phyloP scores from a whole-genome alignment of 2,113 vertebrate genomes.

The Pleuronectes platessa region DNA sequence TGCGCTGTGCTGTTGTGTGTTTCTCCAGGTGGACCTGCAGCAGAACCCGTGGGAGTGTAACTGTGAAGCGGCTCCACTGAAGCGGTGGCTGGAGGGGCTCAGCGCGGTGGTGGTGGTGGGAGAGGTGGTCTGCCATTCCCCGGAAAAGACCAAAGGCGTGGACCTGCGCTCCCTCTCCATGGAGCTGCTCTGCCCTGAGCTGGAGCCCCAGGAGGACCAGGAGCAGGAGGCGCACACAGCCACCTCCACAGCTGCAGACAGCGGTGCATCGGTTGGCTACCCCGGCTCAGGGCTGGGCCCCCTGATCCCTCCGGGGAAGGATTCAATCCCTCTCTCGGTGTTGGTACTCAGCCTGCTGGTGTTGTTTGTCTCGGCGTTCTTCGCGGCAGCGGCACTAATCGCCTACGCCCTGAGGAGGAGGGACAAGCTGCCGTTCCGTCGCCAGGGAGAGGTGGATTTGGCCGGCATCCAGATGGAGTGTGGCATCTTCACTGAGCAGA shows the following conservation, averaged over 20 bases:
- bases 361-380: constrained; percentile 91
- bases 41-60: constrained; percentile 98
- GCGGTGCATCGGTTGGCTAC: constrained; percentile 77
- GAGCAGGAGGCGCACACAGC: constrained; percentile 68
- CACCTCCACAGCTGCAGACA: constrained; percentile 75
- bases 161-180: constrained; percentile 90
- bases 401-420: constrained; percentile 89
- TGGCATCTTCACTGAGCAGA: constrained; percentile 88
- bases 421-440: constrained; percentile 91
- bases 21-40: constrained; percentile 93
- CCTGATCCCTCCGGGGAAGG: constrained; percentile 72
- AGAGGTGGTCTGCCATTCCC: constrained; percentile 92
- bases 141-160: constrained; percentile 87
- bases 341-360: constrained; percentile 91
- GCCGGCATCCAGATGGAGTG: constrained; percentile 93
- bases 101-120: constrained; percentile 94
- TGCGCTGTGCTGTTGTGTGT: constrained; percentile 45
- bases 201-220: constrained; percentile 75
- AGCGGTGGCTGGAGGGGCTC: constrained; percentile 97
- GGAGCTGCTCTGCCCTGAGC: constrained; percentile 90
- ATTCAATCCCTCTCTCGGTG: constrained; percentile 91
- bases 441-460: constrained; percentile 89
- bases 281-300: constrained; percentile 83
- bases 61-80: constrained; percentile 93
- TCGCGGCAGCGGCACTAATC: constrained; percentile 90